Percentiles rank a stretch among this genome's conserved stretches.
These are phyloP conservation scores for Holotrichia oblita DNA, from an alignment of 1,140 invertebrate genomes.

Conservation along the genomic window DNA sequence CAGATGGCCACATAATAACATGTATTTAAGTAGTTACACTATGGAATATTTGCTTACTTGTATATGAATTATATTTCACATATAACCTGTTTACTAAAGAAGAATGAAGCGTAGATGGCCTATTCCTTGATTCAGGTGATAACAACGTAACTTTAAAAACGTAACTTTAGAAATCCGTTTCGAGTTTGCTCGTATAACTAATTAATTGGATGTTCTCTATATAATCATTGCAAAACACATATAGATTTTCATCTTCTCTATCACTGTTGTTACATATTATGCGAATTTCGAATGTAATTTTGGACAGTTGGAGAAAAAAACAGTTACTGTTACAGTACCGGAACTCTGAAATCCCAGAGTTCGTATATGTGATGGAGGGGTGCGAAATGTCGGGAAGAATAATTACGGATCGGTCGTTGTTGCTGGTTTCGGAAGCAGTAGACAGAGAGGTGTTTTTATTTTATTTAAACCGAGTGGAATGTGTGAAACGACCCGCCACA, in stretches of 20 bases:
- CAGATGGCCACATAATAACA: too few relatives aligned
- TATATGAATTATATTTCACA: too few relatives aligned
- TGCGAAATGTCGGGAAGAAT: background rate
- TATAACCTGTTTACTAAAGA: too few relatives aligned
- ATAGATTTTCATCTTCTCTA: background rate
- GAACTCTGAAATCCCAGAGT: background rate
- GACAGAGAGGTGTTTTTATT: conserved; percentile 29
- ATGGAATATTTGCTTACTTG: too few relatives aligned
- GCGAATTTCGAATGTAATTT: background rate
- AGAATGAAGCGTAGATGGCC: too few relatives aligned
- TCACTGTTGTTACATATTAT: background rate
- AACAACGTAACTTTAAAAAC: too few relatives aligned
- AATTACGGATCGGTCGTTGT: background rate
- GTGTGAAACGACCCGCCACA: conserved; percentile 9
- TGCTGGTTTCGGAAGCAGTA: background rate
- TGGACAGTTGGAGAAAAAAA: background rate
- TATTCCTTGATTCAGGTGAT: too few relatives aligned
- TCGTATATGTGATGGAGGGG: background rate
- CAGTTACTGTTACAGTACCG: background rate
- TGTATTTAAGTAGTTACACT: too few relatives aligned
- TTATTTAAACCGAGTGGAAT: conserved; percentile 14
- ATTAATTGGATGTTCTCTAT: too few relatives aligned
- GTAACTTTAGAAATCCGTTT: too few relatives aligned
- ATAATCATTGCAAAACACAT: too few relatives aligned
- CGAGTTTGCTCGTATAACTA: too few relatives aligned